Evolutionary conservation across 2,888 invertebrate species (phyloP).

Genomic region (Drosophila ezoana): DNA sequence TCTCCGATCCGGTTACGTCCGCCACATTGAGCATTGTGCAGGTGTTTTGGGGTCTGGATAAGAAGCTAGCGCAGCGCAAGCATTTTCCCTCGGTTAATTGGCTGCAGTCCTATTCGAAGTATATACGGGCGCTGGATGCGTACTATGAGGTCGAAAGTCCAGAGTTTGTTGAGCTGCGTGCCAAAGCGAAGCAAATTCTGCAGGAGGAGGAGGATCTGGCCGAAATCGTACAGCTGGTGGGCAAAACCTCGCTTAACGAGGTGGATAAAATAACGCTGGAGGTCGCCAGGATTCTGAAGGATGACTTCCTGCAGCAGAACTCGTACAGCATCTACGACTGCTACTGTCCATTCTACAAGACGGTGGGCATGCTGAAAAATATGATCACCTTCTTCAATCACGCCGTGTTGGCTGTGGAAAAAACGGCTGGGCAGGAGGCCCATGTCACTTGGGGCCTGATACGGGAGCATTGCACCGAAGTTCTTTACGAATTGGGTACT

Average conservation of each 20-base stretch:
- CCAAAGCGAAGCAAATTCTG: constrained; percentile 97
- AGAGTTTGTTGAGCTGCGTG: constrained; percentile 98
- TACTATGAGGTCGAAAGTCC: constrained; percentile 99
- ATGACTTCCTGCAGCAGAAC: constrained; percentile 99
- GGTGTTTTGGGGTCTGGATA: constrained; percentile 99
- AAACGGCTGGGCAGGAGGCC: constrained; percentile 98
- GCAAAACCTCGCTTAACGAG: constrained; percentile 99
- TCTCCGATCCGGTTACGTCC: constrained; percentile 99
- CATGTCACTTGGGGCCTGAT: constrained; percentile 99
- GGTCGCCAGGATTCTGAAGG: constrained; percentile 98
- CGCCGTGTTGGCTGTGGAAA: constrained; percentile 97
- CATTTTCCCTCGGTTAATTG: constrained; percentile 99
- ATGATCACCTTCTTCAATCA: constrained; percentile 99
- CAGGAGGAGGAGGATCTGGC: constrained; percentile 99
- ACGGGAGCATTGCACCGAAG: constrained; percentile 96
- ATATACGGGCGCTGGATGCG: constrained; percentile 98
- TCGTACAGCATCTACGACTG: constrained; percentile 97
- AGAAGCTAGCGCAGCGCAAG: constrained; percentile 99
- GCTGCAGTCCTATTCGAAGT: constrained; percentile 99
- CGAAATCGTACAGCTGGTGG: constrained; percentile 99
- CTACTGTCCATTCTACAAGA: constrained; percentile 99
- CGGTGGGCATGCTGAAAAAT: constrained; percentile 98
- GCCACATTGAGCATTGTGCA: constrained; percentile 99
- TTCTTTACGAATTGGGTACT: constrained; percentile 97
- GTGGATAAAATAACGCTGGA: constrained; percentile 99